Conservation (phyloP, 2,113 vertebrate genomes). For the Callopanchax toddi region DNA sequence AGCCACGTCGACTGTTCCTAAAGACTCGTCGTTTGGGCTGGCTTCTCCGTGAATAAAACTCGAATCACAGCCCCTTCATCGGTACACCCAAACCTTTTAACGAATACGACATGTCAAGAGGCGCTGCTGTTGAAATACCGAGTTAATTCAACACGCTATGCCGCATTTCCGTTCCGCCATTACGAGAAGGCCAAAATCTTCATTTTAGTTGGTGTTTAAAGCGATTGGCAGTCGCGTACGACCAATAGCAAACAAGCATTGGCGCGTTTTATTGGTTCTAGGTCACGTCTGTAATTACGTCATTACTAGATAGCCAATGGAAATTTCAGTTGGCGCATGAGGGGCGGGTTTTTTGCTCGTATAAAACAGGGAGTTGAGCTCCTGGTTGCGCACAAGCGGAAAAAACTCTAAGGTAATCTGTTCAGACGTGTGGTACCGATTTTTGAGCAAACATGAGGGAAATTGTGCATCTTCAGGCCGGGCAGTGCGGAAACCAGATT, state of each 20-base stretch:
- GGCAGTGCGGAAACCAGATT: constrained; percentile 96
- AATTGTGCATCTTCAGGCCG: constrained; percentile 96
- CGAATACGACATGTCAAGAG: fast-evolving
- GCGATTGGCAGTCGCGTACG: constrained; percentile 37
- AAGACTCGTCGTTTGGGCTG: no score
- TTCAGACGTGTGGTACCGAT: fast-evolving
- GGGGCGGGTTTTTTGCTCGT: constrained; percentile 37
- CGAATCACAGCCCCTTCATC: neutral
- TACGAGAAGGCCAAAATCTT: neutral
- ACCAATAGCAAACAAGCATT: constrained; percentile 49
- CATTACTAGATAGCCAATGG: constrained; percentile 50
- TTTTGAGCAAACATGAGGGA: constrained; percentile 82
- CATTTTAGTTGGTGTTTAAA: neutral
- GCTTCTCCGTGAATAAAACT: neutral
- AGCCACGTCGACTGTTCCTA: no score
- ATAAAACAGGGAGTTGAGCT: constrained; percentile 16
- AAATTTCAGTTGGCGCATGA: neutral
- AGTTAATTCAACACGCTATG: neutral
- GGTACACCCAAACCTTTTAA: neutral
- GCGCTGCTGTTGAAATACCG: neutral
- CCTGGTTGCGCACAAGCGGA: constrained; percentile 9
- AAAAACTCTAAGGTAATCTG: no score
- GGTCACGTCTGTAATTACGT: neutral
- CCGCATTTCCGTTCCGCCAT: constrained; percentile 44
- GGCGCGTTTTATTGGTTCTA: constrained; percentile 37